Evolutionary conservation across 30 jellyfish, hydroid and myxozoan species (phyloP), one percentile per base, ranked within the genome.

Genomic region (Aurelia coerulea): DNA sequence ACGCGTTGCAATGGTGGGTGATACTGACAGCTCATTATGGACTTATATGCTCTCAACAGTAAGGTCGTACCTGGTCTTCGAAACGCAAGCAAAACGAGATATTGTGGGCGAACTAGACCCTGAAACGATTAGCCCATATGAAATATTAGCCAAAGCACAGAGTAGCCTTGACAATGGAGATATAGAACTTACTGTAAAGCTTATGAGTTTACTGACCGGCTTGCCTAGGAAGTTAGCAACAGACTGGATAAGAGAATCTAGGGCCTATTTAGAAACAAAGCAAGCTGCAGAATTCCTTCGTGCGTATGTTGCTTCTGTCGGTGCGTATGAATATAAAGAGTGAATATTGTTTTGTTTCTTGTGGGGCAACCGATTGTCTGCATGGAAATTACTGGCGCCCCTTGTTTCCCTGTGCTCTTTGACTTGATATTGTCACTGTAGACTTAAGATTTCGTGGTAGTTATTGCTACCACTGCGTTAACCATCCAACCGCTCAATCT

Each of bases 1-100:
- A n/a, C 90, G 90, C 23, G 98, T 94, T 63, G 98, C 97, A 5
- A 74, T 89, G 97, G 94, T 94, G 5, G 98, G 83, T 11, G 91
- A 88, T 5, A 79, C 79, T 58, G 97, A 90, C 18, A 95, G 92
- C 54, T 84, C 97, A 14, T 42, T 94, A 18, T 76, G 96, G 91
- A 88, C 90, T 11, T 88, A 88, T 65, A 31, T 71, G 31, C 83
- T 94, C 34, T 94, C 98, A 12, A 62, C 81, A 29, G n/a, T 94
- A 15, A 84, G 92, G 32, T 94, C 98, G 15, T 71, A 83, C 32
- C 82, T 88, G 8, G 90, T 83, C 13, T 68, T 81, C 53, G 95
- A 91, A 35, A 84, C 88, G 8, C 84, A 85, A 49, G 90, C 92
- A 13, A 80, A 62, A 29, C 81, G 84, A 13, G 87, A 78, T 78